phyloP scores from a whole-genome alignment of 2,888 invertebrate species.

The Eudemis profundana region DNA sequence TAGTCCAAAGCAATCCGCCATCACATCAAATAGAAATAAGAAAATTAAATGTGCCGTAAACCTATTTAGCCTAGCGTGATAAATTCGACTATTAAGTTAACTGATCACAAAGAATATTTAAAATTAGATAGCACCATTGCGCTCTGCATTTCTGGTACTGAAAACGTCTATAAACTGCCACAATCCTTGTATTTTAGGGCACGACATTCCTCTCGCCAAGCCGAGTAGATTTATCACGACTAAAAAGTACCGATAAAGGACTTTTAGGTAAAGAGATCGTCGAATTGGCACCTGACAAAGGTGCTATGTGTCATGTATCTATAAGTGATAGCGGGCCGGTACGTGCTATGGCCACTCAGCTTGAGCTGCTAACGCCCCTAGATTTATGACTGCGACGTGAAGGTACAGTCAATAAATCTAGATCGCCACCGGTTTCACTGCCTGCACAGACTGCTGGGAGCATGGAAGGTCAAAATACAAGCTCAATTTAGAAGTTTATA shows the following conservation, averaged over 20 bases:
- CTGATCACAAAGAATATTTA: too few relatives aligned
- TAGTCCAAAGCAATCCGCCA: too few relatives aligned
- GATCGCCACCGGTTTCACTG: conserved; percentile 34
- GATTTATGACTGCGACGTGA: conserved; percentile 68
- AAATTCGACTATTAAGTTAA: too few relatives aligned
- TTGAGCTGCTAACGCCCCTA: conserved; percentile 59
- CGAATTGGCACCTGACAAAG: conserved; percentile 54
- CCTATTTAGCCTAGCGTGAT: too few relatives aligned
- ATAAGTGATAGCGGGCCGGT: conserved; percentile 64
- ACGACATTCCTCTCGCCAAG: too few relatives aligned
- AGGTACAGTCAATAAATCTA: conserved; percentile 63
- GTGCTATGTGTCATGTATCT: conserved; percentile 58
- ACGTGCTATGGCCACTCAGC: conserved; percentile 63
- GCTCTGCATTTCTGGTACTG: too few relatives aligned
- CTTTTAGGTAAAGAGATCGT: not conserved
- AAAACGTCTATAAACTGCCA: too few relatives aligned
- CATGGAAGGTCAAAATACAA: conserved; percentile 6
- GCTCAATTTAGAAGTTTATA: not conserved
- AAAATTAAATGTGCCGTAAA: too few relatives aligned
- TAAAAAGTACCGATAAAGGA: not conserved
- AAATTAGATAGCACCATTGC: too few relatives aligned
- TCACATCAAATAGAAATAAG: too few relatives aligned
- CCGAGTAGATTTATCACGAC: not conserved
- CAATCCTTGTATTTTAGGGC: too few relatives aligned
- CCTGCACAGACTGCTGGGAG: conserved; percentile 18